Percentiles rank a stretch among this genome's conserved stretches.
These are phyloP conservation scores for Ascidia mentula DNA, from an alignment of 23 tunicate species.

Conservation along the genomic window DNA sequence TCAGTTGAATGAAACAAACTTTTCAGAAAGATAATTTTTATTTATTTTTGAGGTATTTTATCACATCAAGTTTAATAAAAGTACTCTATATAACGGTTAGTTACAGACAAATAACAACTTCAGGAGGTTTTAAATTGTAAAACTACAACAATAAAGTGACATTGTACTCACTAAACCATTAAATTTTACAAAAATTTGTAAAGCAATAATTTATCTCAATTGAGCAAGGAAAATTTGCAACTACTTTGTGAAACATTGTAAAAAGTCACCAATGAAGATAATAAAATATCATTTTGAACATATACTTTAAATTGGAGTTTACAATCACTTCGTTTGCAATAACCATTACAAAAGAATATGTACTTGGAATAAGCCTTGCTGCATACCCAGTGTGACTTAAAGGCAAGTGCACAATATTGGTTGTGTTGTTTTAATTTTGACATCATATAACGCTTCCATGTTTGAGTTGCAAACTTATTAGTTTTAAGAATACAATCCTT, in stretches of 20 bases:
- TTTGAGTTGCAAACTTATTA: neutral
- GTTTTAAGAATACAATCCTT: neutral
- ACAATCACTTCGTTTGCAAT: neutral
- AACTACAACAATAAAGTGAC: too few species aligned
- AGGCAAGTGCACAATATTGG: neutral
- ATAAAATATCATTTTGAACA: neutral
- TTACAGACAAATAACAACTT: too few species aligned
- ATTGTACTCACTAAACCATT: too few species aligned
- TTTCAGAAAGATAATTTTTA: too few species aligned
- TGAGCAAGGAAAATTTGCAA: neutral
- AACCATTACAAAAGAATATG: neutral
- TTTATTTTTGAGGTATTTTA: too few species aligned
- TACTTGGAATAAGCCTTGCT: neutral
- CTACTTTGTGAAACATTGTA: neutral
- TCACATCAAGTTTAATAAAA: too few species aligned
- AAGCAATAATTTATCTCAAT: too few species aligned
- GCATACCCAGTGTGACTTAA: neutral
- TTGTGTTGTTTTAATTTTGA: neutral
- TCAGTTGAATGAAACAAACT: too few species aligned
- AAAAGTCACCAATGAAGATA: neutral
- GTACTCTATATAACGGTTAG: too few species aligned
- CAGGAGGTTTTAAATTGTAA: too few species aligned
- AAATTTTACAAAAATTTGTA: too few species aligned
- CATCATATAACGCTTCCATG: neutral
- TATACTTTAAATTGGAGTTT: neutral